Evolutionary conservation across 2,888 invertebrate genomes (phyloP).

Genomic region (Hypomecis atomaria): DNA sequence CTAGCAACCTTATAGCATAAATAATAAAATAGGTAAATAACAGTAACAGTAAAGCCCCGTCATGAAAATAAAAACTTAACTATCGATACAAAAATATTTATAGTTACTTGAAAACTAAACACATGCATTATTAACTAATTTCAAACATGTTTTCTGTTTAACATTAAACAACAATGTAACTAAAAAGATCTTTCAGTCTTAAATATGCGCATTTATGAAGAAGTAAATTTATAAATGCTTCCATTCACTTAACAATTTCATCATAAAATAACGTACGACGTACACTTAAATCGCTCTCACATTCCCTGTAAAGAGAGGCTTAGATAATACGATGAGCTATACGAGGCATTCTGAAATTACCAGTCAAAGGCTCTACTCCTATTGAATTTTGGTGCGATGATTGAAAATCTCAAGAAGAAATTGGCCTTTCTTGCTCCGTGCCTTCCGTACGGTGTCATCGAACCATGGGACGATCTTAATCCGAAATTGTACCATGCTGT

Average conservation of each 20-base stretch:
- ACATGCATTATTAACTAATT: too few relatives aligned
- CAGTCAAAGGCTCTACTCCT: constrained; percentile 54
- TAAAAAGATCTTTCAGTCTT: too few relatives aligned
- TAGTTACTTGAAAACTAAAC: too few relatives aligned
- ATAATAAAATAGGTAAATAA: too few relatives aligned
- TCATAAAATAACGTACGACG: constrained; percentile 66
- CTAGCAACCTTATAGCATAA: too few relatives aligned
- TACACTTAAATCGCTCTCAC: constrained; percentile 62
- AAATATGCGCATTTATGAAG: neutral
- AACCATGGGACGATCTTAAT: constrained; percentile 73
- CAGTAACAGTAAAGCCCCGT: too few relatives aligned
- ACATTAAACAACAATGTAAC: too few relatives aligned
- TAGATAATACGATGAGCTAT: constrained; percentile 56
- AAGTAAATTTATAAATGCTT: constrained; percentile 35
- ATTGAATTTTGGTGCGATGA: constrained; percentile 43
- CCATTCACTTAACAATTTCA: constrained; percentile 65
- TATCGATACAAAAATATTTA: too few relatives aligned
- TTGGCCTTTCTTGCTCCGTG: constrained; percentile 55
- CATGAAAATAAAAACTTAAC: too few relatives aligned
- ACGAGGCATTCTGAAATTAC: constrained; percentile 62
- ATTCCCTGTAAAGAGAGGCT: constrained; percentile 49
- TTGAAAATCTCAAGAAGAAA: constrained; percentile 58
- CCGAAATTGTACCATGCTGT: constrained; percentile 75
- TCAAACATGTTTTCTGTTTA: too few relatives aligned
- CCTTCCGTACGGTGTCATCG: constrained; percentile 71